Evolutionary conservation across 2,113 vertebrate genomes (phyloP).

Genomic region (Scatophagus argus): DNA sequence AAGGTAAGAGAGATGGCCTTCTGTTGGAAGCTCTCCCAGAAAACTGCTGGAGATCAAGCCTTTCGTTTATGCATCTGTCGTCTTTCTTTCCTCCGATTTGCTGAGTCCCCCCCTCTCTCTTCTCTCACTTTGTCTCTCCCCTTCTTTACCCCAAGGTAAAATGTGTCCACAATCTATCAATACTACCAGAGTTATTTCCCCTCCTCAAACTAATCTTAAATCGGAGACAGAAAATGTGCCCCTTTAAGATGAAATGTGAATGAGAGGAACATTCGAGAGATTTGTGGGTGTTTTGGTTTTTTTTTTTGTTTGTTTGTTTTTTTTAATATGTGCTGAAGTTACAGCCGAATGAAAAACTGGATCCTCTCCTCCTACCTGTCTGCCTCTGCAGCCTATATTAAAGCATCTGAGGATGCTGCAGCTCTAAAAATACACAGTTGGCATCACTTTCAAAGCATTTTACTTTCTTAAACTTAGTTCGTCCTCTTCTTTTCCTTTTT

Average conservation of each 20-base stretch:
- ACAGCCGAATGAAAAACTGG: slow-evolving; percentile 11
- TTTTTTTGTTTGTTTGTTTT: too few relatives aligned
- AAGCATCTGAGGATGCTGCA: slow-evolving; percentile 26
- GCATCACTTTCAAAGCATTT: slow-evolving; percentile 3
- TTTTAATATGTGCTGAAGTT: neutral
- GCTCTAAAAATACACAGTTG: slow-evolving; percentile 21
- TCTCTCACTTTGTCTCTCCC: neutral
- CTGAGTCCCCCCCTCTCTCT: neutral
- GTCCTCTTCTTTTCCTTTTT: neutral
- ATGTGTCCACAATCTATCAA: slow-evolving; percentile 10
- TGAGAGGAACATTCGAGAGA: slow-evolving; percentile 25
- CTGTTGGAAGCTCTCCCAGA: slow-evolving; percentile 42
- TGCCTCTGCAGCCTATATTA: slow-evolving; percentile 30
- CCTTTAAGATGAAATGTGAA: slow-evolving; percentile 34
- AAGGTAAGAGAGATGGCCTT: slow-evolving; percentile 8
- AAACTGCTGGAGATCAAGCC: slow-evolving; percentile 22
- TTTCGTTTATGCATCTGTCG: slow-evolving; percentile 20
- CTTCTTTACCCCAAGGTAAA: neutral
- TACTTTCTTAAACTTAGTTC: neutral
- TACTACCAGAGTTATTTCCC: neutral
- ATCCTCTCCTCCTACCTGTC: slow-evolving; percentile 28
- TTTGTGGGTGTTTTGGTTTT: too few relatives aligned
- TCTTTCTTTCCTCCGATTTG: slow-evolving; percentile 6
- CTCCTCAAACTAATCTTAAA: slow-evolving; percentile 27
- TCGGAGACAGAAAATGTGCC: slow-evolving; percentile 10